Base-by-base conservation (phyloP, 2,888 invertebrate genomes). In the Ophraella communa region DNA sequence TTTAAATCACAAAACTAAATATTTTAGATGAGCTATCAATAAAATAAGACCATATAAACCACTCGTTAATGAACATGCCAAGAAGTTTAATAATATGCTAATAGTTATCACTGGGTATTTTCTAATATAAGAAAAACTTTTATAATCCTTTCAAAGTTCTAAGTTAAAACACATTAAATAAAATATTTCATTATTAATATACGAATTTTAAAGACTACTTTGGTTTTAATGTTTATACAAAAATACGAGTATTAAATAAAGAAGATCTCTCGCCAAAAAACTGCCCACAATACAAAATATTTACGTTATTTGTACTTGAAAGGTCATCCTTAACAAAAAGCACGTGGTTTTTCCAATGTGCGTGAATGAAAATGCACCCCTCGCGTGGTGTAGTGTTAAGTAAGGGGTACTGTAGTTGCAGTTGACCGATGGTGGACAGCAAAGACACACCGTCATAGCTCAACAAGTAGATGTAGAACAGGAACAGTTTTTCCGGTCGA, bases 401-500 rank as follows among this genome's bases (percentile, higher is more conserved):
- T 69, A 62, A 71, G 73, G 73, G 68, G 68, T 71, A 70, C 67
- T 68, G 70, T 72, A 53, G 65, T 61, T 74, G 73, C 73, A 74
- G 71, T 66, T 71, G 67, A 66, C 71, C 64, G 69, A 64, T 70
- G 71, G 70, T 70, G 72, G 67, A 71, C 67, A 64, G 66, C 64
- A 62, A 60, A 55, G 66, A 67, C 67, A n/a, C n/a, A 62, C 24
- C 64, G 67, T 64, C 67, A 56, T 35, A 77, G 78, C 77, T 81
- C 81, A 81, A 81, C 81, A 81, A 81, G 81, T 81, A 80, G 80
- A 80, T 79, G 80, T 81, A 79, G 80, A 80, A 78, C 68, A 67
- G 68, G 67, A 68, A 65, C 79, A 80, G 77, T 79, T 77, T 75
- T 77, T 75, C 77, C 77, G 76, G 78, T 81, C 81, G 80, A 81